Percentiles rank a stretch among this genome's conserved stretches.
These are phyloP conservation scores for Acrossocheilus wenchowensis DNA, from an alignment of 2,797 vertebrate species.

Conservation along the genomic window DNA sequence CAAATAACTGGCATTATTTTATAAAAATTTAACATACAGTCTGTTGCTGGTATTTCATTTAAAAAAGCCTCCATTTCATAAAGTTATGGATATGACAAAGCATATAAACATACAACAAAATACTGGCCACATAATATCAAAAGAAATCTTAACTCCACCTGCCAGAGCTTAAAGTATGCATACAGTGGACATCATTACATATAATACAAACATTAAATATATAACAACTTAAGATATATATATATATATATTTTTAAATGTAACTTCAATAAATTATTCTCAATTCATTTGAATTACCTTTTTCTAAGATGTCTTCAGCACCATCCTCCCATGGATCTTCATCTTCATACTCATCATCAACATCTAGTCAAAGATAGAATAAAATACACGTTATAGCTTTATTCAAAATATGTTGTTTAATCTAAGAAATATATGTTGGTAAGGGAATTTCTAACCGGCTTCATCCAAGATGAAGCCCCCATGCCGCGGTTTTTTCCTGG, in stretches of 20 bases:
- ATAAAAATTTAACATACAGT: slow-evolving; percentile 10
- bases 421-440: neutral
- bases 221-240: neutral
- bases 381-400: neutral
- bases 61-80: slow-evolving; percentile 16
- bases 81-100: neutral
- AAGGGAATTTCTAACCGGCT: slow-evolving; percentile 80
- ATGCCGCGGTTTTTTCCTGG: slow-evolving; percentile 88
- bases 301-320: slow-evolving; percentile 92
- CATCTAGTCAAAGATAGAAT: slow-evolving; percentile 76
- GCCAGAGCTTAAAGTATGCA: neutral
- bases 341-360: slow-evolving; percentile 94
- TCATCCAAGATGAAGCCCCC: slow-evolving; percentile 94
- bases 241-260: no score
- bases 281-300: slow-evolving; percentile 77
- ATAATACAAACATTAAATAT: neutral
- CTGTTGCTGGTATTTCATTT: neutral
- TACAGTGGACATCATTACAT: neutral
- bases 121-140: neutral
- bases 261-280: neutral
- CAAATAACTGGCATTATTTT: slow-evolving; percentile 39
- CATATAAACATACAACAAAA: neutral
- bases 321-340: slow-evolving; percentile 95
- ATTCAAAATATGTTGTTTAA: neutral
- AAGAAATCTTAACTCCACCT: neutral